Evolutionary conservation across 2,888 invertebrate species (phyloP).

Genomic region (Argynnis bischoffii): DNA sequence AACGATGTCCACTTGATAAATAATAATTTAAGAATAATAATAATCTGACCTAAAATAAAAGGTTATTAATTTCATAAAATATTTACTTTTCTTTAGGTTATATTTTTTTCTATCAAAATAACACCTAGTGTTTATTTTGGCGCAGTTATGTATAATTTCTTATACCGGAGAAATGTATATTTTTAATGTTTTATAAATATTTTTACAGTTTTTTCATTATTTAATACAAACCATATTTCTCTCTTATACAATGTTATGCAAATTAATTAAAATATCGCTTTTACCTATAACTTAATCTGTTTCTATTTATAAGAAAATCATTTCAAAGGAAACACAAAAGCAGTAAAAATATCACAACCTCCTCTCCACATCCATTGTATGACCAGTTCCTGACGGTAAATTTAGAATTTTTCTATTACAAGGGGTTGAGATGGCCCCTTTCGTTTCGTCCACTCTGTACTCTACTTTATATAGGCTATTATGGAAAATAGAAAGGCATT

Average conservation of each 20-base stretch:
- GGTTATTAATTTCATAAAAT: too few relatives aligned
- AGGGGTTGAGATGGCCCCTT: constrained; percentile 58
- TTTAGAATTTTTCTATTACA: constrained; percentile 60
- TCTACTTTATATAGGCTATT: constrained; percentile 56
- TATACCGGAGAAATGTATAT: too few relatives aligned
- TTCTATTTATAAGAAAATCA: constrained; percentile 65
- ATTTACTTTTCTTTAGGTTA: too few relatives aligned
- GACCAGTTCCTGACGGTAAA: constrained; percentile 66
- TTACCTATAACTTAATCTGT: constrained; percentile 9
- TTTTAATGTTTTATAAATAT: too few relatives aligned
- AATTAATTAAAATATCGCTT: not conserved
- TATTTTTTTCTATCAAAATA: too few relatives aligned
- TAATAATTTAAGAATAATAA: too few relatives aligned
- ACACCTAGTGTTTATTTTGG: too few relatives aligned
- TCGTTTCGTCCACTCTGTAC: constrained; percentile 62
- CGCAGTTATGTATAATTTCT: too few relatives aligned
- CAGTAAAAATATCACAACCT: constrained; percentile 61
- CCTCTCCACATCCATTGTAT: constrained; percentile 71
- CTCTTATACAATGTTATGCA: not conserved
- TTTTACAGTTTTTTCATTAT: too few relatives aligned
- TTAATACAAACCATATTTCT: not conserved
- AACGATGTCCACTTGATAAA: too few relatives aligned
- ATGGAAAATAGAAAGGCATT: constrained; percentile 66
- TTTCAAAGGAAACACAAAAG: constrained; percentile 72
- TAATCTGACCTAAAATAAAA: too few relatives aligned